phyloP scores from a whole-genome alignment of 2,888 invertebrate genomes.

The Drosophila stalkeri region DNA sequence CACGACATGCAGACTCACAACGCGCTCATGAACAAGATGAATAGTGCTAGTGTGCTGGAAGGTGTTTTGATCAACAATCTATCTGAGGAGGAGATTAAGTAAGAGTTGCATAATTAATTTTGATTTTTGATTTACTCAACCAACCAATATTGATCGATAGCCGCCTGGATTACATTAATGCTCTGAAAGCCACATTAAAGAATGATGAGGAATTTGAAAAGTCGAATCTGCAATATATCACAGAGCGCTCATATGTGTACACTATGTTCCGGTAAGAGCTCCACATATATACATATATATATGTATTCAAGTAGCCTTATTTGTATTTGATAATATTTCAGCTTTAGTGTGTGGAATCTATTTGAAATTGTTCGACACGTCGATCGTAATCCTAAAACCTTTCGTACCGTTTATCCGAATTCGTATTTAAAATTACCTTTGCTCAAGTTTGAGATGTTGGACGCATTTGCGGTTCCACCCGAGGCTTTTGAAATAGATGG shows the following conservation, averaged over 20 bases:
- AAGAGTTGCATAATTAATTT: constrained; percentile 4
- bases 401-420: constrained; percentile 73
- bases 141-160: constrained; percentile 42
- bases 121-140: neutral
- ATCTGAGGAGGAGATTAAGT: constrained; percentile 81
- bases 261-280: constrained; percentile 72
- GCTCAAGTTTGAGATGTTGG: constrained; percentile 80
- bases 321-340: constrained; percentile 24
- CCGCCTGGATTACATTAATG: constrained; percentile 70
- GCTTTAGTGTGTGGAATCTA: constrained; percentile 78
- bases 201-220: constrained; percentile 57
- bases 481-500: constrained; percentile 77
- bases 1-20: constrained; percentile 63
- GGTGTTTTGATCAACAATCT: constrained; percentile 78
- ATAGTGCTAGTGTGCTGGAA: constrained; percentile 67
- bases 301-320: neutral
- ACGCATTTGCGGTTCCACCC: constrained; percentile 73
- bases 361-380: constrained; percentile 80
- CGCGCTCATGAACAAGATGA: constrained; percentile 67
- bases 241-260: constrained; percentile 71
- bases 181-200: constrained; percentile 61
- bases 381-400: constrained; percentile 55
- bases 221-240: constrained; percentile 57
- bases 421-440: constrained; percentile 81
- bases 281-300: neutral